Base-by-base conservation (phyloP, 2,797 vertebrate species). In the Pangasius sanitwongsei region DNA sequence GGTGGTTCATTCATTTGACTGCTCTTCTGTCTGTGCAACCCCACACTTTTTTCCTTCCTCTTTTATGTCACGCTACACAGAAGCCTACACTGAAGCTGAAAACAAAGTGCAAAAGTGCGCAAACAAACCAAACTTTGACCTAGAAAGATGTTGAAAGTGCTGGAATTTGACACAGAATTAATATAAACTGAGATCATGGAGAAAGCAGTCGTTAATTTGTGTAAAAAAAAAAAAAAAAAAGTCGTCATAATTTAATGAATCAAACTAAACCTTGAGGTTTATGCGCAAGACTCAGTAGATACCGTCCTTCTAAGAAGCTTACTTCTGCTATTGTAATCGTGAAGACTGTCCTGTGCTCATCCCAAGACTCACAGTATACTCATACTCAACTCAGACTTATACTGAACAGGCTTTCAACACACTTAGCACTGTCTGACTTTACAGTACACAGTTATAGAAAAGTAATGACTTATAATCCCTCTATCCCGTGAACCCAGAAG, bases 41-140 rank as follows among this genome's bases (percentile, higher is more conserved):
- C n/a, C 9, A 87, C 28, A 83, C 89, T 88, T 91, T 88, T 91
- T 92, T 92, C 90, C 89, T 92, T 92, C 92, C 92, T 92, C 91
- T 93, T 92, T 92, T 90, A 67, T 91, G 87, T 91, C 83, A 89
- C 41, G 86, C 59, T 78, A 81, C 69, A 55, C 80, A 63, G 67
- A 44, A 67, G 55, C 8, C 59, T 41, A 91, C 23, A 72, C 31
- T 88, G 1, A 87, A 63, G 87, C n/a, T 89, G 41, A 90, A n/a
- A 15, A 55, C 4, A 69, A 44, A 67, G 41, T 44, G 57, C 37
- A 63, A 50, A 77, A 69, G 41, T n/a, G 44, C n/a, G 8, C 12
- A 83, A 44, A 63, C 53, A 65, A 28, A 28, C 25, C 15, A n/a
- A 48, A 65, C 13, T n/a, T 18, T 83, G 25, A 48, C 25, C 4